Evolutionary conservation across 53 echinoderm and acorn worm genomes (phyloP).

Genomic region (Astropecten irregularis): DNA sequence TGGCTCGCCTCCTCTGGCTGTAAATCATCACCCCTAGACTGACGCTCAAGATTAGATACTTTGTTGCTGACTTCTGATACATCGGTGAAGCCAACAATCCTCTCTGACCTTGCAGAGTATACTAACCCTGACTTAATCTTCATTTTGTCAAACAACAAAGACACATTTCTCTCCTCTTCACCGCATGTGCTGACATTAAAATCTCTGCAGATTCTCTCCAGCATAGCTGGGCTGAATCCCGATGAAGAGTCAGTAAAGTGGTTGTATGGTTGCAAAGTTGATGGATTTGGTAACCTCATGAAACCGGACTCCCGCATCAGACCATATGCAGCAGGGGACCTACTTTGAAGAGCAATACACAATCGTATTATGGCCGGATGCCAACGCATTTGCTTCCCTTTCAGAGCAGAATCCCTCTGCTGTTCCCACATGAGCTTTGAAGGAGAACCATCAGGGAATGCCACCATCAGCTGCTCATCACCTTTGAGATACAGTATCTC

Average conservation of each 20-base stretch:
- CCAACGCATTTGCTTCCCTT: too few species aligned
- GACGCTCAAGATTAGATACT: background rate
- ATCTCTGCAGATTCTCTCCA: background rate
- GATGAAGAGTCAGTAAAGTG: constrained; percentile 28
- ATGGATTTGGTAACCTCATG: background rate
- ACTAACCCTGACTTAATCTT: constrained; percentile 12
- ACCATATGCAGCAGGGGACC: constrained; percentile 14
- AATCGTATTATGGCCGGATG: constrained; percentile 35
- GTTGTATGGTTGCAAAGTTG: constrained; percentile 32
- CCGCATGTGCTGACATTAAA: background rate
- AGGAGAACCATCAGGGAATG: too few species aligned
- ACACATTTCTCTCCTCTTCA: constrained; percentile 16
- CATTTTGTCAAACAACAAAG: background rate
- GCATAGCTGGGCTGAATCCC: constrained; percentile 27
- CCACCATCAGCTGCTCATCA: too few species aligned
- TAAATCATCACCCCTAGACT: background rate
- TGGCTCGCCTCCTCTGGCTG: constrained; percentile 22
- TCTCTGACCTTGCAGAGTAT: constrained; percentile 31
- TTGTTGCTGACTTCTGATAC: constrained; percentile 12
- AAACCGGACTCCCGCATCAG: constrained; percentile 31
- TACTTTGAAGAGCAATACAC: constrained; percentile 50
- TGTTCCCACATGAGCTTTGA: too few species aligned
- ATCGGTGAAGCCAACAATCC: constrained; percentile 40
- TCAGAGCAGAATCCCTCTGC: too few species aligned
- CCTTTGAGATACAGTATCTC: too few species aligned